Percentiles rank a stretch among this genome's conserved stretches.
These are phyloP conservation scores for Antedon mediterranea DNA, from an alignment of 53 echinoderm and acorn worm genomes.

Conservation along the genomic window DNA sequence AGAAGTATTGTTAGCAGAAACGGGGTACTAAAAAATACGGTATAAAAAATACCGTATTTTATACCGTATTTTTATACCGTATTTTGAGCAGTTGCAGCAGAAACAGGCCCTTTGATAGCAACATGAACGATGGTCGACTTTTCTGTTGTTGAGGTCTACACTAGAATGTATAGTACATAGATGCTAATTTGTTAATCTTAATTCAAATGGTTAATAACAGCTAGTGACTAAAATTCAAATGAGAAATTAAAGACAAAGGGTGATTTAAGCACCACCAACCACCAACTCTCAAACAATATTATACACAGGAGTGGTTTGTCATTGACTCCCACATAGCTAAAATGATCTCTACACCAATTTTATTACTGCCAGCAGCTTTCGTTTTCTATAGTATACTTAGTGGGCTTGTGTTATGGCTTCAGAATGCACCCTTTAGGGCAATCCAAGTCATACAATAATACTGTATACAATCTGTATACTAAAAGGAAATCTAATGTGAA, in stretches of 20 bases:
- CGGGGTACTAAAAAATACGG: too few relatives aligned
- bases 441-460: neutral
- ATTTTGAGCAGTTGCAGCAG: too few relatives aligned
- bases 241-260: neutral
- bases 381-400: neutral
- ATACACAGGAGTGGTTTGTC: neutral
- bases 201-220: too few relatives aligned
- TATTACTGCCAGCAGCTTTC: neutral
- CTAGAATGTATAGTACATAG: too few relatives aligned
- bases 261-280: neutral
- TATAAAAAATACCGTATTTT: too few relatives aligned
- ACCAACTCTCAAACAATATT: neutral
- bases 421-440: neutral
- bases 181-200: too few relatives aligned
- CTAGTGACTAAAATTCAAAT: neutral
- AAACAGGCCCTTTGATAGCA: too few relatives aligned
- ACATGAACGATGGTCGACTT: too few relatives aligned
- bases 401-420: neutral
- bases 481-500: neutral
- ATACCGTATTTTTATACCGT: too few relatives aligned
- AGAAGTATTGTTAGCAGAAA: too few relatives aligned
- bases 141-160: too few relatives aligned
- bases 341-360: neutral
- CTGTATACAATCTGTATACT: neutral
- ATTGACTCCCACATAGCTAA: neutral